phyloP scores from a whole-genome alignment of 2,113 vertebrate genomes.

The Lepisosteus osseus region DNA sequence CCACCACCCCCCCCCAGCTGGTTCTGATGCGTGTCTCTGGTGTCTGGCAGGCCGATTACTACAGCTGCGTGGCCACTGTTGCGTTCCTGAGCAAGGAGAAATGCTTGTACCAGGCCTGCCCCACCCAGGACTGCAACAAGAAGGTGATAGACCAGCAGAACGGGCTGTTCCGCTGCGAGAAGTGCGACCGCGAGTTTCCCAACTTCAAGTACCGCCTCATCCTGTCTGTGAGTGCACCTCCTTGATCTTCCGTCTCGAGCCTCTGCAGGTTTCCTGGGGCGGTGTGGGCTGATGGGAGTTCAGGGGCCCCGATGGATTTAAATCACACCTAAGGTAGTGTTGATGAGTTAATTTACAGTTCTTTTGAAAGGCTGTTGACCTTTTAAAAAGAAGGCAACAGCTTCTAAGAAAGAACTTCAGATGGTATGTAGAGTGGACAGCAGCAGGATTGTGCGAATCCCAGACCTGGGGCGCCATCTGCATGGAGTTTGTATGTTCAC shows the following conservation, averaged over 20 bases:
- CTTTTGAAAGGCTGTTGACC: no score
- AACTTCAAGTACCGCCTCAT: conserved; percentile 97
- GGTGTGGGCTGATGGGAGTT: no score
- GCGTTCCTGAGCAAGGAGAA: conserved; percentile 92
- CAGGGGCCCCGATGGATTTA: no score
- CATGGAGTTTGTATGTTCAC: no score
- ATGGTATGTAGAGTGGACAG: no score
- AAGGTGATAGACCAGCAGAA: conserved; percentile 96
- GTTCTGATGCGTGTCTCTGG: background rate
- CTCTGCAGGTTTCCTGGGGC: background rate
- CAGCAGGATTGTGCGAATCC: no score
- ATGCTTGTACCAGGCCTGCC: conserved; percentile 93
- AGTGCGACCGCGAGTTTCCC: conserved; percentile 91
- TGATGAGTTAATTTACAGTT: no score
- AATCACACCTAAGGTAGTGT: no score
- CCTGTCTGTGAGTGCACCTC: conserved; percentile 77
- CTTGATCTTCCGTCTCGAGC: background rate
- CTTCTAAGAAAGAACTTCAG: no score
- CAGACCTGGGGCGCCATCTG: no score
- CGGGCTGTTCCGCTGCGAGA: conserved; percentile 91
- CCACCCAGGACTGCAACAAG: conserved; percentile 90
- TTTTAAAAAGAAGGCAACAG: no score
- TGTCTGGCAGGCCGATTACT: conserved; percentile 84
- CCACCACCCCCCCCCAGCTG: no score
- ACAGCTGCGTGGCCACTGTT: conserved; percentile 80